phyloP scores from a whole-genome alignment of 2,888 invertebrate genomes.

The Acleris emargana region DNA sequence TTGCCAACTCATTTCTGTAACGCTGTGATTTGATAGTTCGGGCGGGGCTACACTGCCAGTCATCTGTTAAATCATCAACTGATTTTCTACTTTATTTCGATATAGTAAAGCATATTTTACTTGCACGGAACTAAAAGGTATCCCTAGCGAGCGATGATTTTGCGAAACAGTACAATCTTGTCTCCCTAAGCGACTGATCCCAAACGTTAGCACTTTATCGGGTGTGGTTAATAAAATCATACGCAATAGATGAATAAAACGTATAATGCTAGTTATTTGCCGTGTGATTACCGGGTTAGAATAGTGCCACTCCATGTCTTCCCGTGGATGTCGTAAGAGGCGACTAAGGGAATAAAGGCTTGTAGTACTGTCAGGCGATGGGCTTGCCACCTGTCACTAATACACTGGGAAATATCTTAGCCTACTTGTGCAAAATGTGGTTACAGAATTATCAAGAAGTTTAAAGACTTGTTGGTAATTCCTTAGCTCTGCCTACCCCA shows the following conservation, averaged over 20 bases:
- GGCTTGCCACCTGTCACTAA: too few relatives aligned
- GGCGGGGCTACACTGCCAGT: constrained; percentile 39
- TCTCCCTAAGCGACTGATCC: constrained; percentile 50
- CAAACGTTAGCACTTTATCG: constrained; percentile 52
- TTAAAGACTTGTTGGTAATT: too few relatives aligned
- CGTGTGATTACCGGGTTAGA: too few relatives aligned
- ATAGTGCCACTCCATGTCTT: too few relatives aligned
- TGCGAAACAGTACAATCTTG: constrained; percentile 45
- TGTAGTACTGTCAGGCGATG: too few relatives aligned
- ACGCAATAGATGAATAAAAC: background rate
- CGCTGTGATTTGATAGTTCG: constrained; percentile 51
- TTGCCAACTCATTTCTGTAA: constrained; percentile 47
- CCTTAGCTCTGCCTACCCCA: too few relatives aligned
- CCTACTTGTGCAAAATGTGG: too few relatives aligned
- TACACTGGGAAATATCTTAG: too few relatives aligned
- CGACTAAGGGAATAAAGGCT: too few relatives aligned
- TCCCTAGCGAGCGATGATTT: constrained; percentile 49
- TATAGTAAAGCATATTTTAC: constrained; percentile 15
- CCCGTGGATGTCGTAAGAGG: too few relatives aligned
- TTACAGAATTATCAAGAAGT: too few relatives aligned
- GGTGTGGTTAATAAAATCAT: constrained; percentile 47
- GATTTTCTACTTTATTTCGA: constrained; percentile 20
- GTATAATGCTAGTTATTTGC: too few relatives aligned
- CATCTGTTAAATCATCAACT: constrained; percentile 20
- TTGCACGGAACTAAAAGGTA: constrained; percentile 19